Base-by-base conservation (phyloP, 2,888 invertebrate species). In the Calliphora vomitoria region DNA sequence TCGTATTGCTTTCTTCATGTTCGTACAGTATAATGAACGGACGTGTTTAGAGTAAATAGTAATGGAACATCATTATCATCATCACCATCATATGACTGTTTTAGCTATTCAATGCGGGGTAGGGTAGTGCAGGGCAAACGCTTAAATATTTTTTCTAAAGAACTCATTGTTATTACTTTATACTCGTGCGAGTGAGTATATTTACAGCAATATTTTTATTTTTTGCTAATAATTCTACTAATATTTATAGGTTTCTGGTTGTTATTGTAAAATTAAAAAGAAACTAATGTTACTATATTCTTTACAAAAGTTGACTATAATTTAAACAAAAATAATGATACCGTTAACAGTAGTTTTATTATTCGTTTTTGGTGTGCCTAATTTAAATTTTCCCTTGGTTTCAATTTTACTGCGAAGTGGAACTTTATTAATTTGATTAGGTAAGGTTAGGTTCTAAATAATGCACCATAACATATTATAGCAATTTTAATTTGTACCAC, bases 1-100 rank as follows among this genome's bases (percentile, higher is more conserved):
- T 53, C 18, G 0, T 50, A 58, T 80, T 10, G 20, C n/a, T 62
- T 47, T 18, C n/a, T 20, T 20, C 11, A 38, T 38, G 35, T 8
- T 41, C 38, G 4, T 38, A 20, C 35, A 18, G n/a, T 35, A 38
- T 10, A 68, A 62, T 18, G 3, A 13, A 55, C 18, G 47, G 18
- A 79, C 68, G 79, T 69, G 79, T 58, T 58, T 31, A 31, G 62
- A 47, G 69, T 60, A 38, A 69, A 60, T 55, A 50, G 20, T 60
- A 18, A 8, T 68, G 69, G 4, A 44, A 69, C 69, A 47, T 69
- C 20, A n/a, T 60, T 4, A 35, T 35, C 69, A 47, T 69, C 35
- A 20, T 60, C 35, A 35, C 6, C 78, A 58, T 68, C 47, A 69
- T 58, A 60, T 60, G 31, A 15, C 20, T 41, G 6, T 72, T 72